A percentile compares a stretch with the other conserved stretches of the same genome.
Conservation (phyloP, 2,888 invertebrate genomes). For the Nomada ruficornis region DNA sequence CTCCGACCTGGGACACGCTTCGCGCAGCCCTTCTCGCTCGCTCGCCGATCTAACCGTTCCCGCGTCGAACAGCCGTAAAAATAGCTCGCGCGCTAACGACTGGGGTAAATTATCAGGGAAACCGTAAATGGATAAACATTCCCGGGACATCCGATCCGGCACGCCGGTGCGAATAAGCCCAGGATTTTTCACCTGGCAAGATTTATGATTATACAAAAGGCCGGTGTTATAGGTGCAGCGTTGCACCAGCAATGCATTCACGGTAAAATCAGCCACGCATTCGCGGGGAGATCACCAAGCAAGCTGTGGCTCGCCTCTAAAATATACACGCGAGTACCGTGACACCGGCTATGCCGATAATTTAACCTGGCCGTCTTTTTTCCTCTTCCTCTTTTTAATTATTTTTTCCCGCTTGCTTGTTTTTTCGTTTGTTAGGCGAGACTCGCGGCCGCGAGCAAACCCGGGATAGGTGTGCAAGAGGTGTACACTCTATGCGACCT, state of each 20-base stretch:
- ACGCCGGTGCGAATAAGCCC: constrained; percentile 51
- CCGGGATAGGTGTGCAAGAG: constrained; percentile 7
- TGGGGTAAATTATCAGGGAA: constrained; percentile 56
- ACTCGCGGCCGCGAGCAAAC: neutral
- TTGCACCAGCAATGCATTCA: constrained; percentile 46
- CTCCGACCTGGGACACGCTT: neutral
- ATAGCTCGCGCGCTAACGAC: constrained; percentile 47
- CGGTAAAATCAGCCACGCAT: constrained; percentile 51
- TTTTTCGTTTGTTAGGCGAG: neutral
- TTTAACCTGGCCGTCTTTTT: constrained; percentile 54
- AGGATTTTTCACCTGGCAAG: constrained; percentile 41
- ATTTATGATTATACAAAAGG: constrained; percentile 62
- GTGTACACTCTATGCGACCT: constrained; percentile 42
- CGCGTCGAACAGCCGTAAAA: constrained; percentile 5
- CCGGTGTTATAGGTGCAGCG: constrained; percentile 55
- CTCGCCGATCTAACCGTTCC: constrained; percentile 9
- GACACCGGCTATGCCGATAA: constrained; percentile 65
- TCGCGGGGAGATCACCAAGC: constrained; percentile 49
- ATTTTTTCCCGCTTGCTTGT: constrained; percentile 6
- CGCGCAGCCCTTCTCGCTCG: neutral
- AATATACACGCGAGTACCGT: constrained; percentile 49
- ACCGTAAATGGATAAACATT: constrained; percentile 64
- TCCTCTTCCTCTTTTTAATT: constrained; percentile 3
- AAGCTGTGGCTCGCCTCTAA: constrained; percentile 34
- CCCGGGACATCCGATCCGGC: constrained; percentile 61